Evolutionary conservation across 2,797 vertebrate genomes (phyloP).

Genomic region (Pseudomugil tenellus): DNA sequence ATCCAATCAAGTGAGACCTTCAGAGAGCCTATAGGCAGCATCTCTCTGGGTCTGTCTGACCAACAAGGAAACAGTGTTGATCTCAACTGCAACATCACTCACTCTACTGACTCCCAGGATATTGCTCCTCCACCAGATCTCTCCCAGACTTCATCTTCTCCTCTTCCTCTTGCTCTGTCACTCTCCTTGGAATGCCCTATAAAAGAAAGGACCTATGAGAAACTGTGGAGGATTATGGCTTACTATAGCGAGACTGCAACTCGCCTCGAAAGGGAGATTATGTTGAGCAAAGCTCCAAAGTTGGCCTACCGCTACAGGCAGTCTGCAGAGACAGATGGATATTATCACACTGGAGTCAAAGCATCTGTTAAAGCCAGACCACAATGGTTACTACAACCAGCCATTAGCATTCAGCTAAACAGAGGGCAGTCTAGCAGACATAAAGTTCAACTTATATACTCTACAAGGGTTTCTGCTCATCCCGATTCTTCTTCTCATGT

Average conservation of each 20-base stretch:
- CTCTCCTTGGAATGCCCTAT: constrained; percentile 88
- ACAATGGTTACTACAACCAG: constrained; percentile 88
- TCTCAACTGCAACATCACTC: constrained; percentile 85
- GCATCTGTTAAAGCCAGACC: constrained; percentile 84
- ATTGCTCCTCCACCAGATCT: constrained; percentile 72
- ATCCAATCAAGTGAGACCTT: constrained; percentile 69
- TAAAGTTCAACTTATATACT: constrained; percentile 85
- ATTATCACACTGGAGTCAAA: constrained; percentile 91
- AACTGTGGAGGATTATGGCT: constrained; percentile 92
- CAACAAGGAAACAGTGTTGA: constrained; percentile 88
- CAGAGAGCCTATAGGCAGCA: constrained; percentile 79
- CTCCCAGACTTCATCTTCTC: constrained; percentile 58
- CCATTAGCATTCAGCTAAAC: constrained; percentile 87
- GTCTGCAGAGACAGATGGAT: constrained; percentile 82
- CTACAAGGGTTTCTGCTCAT: constrained; percentile 78
- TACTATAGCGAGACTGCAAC: constrained; percentile 94
- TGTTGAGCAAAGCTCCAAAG: constrained; percentile 81
- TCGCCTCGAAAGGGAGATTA: constrained; percentile 84
- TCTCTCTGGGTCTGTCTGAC: constrained; percentile 88
- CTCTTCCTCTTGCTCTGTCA: constrained; percentile 78
- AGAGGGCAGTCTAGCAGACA: constrained; percentile 85
- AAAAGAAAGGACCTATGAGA: constrained; percentile 87
- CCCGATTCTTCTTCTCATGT: constrained; percentile 51
- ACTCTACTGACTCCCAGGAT: constrained; percentile 72
- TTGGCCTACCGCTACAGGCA: constrained; percentile 88